Conservation (phyloP, 1,140 invertebrate species). For the Hypothenemus hampei region DNA sequence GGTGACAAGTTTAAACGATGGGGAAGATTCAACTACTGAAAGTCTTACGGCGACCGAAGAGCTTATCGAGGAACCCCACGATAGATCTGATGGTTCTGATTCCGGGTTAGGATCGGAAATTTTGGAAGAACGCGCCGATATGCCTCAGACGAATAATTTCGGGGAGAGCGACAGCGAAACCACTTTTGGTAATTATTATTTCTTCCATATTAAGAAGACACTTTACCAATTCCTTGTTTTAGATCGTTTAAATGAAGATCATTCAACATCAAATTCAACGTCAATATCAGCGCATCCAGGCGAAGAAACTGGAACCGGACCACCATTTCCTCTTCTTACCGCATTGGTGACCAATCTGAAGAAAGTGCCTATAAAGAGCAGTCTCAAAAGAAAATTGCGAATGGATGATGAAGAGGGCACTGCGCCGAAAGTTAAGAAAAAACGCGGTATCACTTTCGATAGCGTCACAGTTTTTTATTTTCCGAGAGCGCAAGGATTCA, state of each 20-base stretch:
- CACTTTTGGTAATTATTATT: conserved; percentile 45
- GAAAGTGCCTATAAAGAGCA: conserved; percentile 47
- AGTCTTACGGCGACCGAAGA: conserved; percentile 41
- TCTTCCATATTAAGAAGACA: no score
- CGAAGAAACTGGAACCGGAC: conserved; percentile 26
- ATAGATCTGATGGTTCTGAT: conserved; percentile 72
- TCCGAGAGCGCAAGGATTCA: conserved; percentile 92
- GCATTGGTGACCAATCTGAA: conserved; percentile 38
- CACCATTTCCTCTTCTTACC: conserved; percentile 1
- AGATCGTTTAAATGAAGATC: conserved; percentile 17
- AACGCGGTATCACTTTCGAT: conserved; percentile 80
- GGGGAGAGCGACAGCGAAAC: conserved; percentile 52
- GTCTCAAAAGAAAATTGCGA: conserved; percentile 51
- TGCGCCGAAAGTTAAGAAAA: conserved; percentile 58
- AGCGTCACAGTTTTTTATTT: conserved; percentile 95
- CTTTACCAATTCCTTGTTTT: no score
- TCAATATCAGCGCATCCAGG: not conserved
- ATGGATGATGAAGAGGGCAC: conserved; percentile 45
- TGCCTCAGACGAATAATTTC: conserved; percentile 41
- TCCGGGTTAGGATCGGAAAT: conserved; percentile 59
- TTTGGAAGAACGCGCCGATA: conserved; percentile 45
- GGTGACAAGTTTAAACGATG: conserved; percentile 26
- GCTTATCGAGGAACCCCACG: conserved; percentile 41
- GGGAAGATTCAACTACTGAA: conserved; percentile 45
- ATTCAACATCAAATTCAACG: no score